Evolutionary conservation across 92 coral and sea anemone species (phyloP), one percentile per base, ranked within the genome.

Genomic region (Porites divaricata): DNA sequence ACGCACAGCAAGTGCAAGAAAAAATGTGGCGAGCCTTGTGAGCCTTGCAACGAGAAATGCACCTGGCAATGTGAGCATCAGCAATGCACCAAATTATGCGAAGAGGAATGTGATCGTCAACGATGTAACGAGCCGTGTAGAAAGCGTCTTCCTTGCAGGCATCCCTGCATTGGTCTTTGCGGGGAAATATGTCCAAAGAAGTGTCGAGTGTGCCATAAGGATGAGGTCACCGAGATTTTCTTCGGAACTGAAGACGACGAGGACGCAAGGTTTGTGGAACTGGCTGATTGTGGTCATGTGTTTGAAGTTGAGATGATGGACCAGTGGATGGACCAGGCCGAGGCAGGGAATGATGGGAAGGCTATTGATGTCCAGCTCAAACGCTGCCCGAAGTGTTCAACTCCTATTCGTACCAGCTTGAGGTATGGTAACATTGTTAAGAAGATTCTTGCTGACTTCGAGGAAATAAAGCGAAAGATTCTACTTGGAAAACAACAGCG

Each of bases 381-480:
- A 63, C 75, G 84, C 63, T 94, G 98, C 23, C 99, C 99, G 9
- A 84, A 35, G 79, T 96, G 99, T 80, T 84, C 66, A 11, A 85
- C 76, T 10, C 95, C 93, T 2, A 96, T 96, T 63, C 84, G 99
- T 56, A 96, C 92, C 66, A 91, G 93, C 67, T 87, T 92, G 20
- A 84, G 99, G 49, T 96, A 96, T 69, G 99, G 99, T 54, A 94
- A 94, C 84, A 92, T 90, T n/a, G 75, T 96, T 61, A 96, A 96
- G 89, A 90, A 67, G 58, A 90, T 89, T 59, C 91, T 96, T 11
- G 83, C 75, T 1, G 96, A 94, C 89, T 87, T 94, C 83, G 99
- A 94, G 52, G 25, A 61, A 51, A 76, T 89, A 23, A 89, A 93
- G 62, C 71, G 63, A 20, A 86, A 88, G 85, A 54, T 79, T 22